Conservation (phyloP, 2,113 vertebrate genomes). For the Camelus bactrianus region DNA sequence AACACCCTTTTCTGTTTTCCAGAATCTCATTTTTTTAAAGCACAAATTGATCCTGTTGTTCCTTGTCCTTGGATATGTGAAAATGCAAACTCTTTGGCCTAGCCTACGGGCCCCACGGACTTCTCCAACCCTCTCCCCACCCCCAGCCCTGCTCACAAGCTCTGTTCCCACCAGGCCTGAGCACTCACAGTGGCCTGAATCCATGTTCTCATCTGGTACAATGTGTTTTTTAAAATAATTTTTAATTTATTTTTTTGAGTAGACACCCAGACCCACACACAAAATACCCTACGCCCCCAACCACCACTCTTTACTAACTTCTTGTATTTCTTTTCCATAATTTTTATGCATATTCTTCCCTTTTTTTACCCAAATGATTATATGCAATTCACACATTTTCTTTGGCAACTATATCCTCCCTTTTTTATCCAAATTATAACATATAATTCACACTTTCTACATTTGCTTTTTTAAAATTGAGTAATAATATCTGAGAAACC, state of each 20-base stretch:
- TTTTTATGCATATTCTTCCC: neutral
- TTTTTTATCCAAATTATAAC: neutral
- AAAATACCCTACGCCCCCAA: neutral
- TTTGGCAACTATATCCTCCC: neutral
- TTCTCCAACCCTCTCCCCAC: neutral
- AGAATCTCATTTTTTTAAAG: neutral
- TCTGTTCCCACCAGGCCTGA: neutral
- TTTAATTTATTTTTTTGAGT: neutral
- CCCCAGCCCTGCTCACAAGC: neutral
- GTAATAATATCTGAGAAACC: neutral
- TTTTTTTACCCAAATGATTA: neutral
- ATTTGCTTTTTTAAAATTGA: neutral
- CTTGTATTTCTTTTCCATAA: conserved; percentile 15
- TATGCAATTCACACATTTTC: neutral
- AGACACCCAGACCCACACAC: neutral
- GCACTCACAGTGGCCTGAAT: neutral
- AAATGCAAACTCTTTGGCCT: neutral
- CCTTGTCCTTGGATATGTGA: neutral
- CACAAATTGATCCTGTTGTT: neutral
- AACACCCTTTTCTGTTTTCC: neutral
- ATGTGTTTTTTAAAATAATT: neutral
- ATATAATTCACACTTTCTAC: neutral
- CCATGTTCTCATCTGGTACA: neutral
- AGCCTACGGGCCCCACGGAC: neutral
- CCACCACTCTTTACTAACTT: neutral